A percentile compares a stretch with the other conserved stretches of the same genome.
These are phyloP conservation scores for Hypselothyrea guttata DNA, from an alignment of 2,888 invertebrate species.

Conservation along the genomic window DNA sequence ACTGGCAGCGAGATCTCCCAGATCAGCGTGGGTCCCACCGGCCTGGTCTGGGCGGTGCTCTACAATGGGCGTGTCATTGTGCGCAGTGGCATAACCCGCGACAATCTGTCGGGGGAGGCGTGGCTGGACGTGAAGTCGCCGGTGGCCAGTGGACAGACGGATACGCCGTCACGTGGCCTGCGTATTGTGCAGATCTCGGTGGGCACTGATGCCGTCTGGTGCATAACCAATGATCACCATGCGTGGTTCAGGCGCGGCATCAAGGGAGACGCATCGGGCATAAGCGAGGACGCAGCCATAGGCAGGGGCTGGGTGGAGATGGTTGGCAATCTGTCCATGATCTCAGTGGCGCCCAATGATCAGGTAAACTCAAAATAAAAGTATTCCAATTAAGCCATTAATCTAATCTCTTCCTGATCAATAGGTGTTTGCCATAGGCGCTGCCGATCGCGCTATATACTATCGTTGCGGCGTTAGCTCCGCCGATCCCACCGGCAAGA, in stretches of 20 bases:
- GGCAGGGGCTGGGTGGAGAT: slow-evolving; percentile 95
- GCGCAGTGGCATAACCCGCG: slow-evolving; percentile 91
- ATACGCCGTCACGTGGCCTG: slow-evolving; percentile 82
- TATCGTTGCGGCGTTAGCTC: slow-evolving; percentile 89
- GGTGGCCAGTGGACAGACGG: slow-evolving; percentile 76
- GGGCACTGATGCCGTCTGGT: slow-evolving; percentile 89
- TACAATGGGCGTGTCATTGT: slow-evolving; percentile 92
- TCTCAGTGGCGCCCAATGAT: slow-evolving; percentile 94
- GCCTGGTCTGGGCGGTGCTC: slow-evolving; percentile 93
- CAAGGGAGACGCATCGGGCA: slow-evolving; percentile 87
- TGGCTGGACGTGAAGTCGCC: slow-evolving; percentile 93
- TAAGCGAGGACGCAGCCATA: slow-evolving; percentile 89
- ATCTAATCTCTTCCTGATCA: neutral
- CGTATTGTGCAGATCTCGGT: slow-evolving; percentile 90
- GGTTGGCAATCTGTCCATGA: slow-evolving; percentile 91
- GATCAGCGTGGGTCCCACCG: slow-evolving; percentile 92
- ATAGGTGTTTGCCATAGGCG: slow-evolving; percentile 89
- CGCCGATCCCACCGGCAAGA: slow-evolving; percentile 91
- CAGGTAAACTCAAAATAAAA: slow-evolving; percentile 84
- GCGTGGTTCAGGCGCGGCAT: slow-evolving; percentile 93
- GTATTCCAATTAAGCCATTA: neutral
- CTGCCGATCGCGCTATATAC: slow-evolving; percentile 91
- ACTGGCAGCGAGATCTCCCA: slow-evolving; percentile 92
- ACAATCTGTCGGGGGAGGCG: slow-evolving; percentile 85
- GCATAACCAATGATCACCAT: slow-evolving; percentile 90